Percentiles rank a stretch among this genome's conserved stretches.
Conservation (phyloP, 2,113 vertebrate genomes). For the Anarrhichthys ocellatus region DNA sequence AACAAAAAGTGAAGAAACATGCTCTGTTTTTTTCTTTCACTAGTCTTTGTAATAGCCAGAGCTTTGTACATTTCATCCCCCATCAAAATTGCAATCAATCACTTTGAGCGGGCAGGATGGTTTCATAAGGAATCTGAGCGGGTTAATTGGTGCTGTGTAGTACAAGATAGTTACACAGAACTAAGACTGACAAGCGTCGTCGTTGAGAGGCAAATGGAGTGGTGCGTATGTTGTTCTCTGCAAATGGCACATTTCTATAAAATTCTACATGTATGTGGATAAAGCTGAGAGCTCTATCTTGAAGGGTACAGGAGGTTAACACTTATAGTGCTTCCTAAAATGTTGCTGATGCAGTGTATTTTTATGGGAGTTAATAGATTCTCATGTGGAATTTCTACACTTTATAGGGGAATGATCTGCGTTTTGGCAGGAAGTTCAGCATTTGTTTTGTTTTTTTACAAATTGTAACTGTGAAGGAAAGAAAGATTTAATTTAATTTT, state of each 20-base stretch:
- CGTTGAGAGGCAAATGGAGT: not conserved
- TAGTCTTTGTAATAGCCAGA: slow-evolving; percentile 21
- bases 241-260: not conserved
- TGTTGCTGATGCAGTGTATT: not conserved
- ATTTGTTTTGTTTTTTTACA: not conserved
- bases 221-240: not conserved
- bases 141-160: slow-evolving; percentile 26
- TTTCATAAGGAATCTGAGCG: slow-evolving; percentile 49
- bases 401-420: not conserved
- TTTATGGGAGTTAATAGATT: not conserved
- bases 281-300: not conserved
- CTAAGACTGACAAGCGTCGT: slow-evolving; percentile 18
- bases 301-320: not conserved
- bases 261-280: not conserved
- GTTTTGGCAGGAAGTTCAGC: not conserved
- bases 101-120: slow-evolving; percentile 30
- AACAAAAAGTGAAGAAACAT: slow-evolving; percentile 16
- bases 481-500: not conserved
- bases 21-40: slow-evolving; percentile 24
- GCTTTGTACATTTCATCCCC: slow-evolving; percentile 49
- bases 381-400: not conserved
- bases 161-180: slow-evolving; percentile 32
- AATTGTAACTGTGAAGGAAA: not conserved
- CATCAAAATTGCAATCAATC: slow-evolving; percentile 57
- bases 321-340: not conserved